Conservation (phyloP, 2,888 invertebrate genomes). For the Allophyes oxyacanthae region DNA sequence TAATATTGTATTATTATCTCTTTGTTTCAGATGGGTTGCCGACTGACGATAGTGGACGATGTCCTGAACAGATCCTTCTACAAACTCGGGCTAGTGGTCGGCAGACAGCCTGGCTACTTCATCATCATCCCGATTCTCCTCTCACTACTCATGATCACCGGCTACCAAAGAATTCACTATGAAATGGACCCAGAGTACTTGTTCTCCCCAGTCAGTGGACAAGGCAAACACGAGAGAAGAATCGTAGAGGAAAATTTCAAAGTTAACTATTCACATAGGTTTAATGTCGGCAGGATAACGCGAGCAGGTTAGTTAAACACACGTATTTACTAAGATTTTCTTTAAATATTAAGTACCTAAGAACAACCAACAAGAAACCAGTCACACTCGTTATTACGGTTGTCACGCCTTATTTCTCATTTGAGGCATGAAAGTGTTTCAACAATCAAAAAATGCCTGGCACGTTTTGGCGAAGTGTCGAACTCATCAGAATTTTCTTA, state of each 20-base stretch:
- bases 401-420: conserved; percentile 14
- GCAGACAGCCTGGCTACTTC: conserved; percentile 96
- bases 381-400: conserved; percentile 15
- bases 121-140: conserved; percentile 95
- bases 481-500: too few species aligned
- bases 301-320: conserved; percentile 92
- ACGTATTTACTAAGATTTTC: neutral
- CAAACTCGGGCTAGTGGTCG: conserved; percentile 94
- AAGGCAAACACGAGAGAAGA: conserved; percentile 94
- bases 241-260: conserved; percentile 95
- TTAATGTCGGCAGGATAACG: conserved; percentile 96
- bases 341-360: too few species aligned
- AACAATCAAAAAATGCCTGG: neutral
- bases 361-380: conserved; percentile 10
- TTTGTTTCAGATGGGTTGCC: conserved; percentile 92
- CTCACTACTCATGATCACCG: conserved; percentile 94
- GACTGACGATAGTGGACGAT: conserved; percentile 93
- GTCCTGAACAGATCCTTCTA: conserved; percentile 94
- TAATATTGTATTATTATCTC: too few species aligned
- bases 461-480: neutral
- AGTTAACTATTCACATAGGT: conserved; percentile 95
- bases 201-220: conserved; percentile 96
- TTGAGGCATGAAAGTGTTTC: neutral
- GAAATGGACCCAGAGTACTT: conserved; percentile 98
- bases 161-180: conserved; percentile 95